Evolutionary conservation across 2,797 vertebrate species (phyloP), one percentile per base, ranked within the genome.

Genomic region (Cryptoblepharus egeriae): DNA sequence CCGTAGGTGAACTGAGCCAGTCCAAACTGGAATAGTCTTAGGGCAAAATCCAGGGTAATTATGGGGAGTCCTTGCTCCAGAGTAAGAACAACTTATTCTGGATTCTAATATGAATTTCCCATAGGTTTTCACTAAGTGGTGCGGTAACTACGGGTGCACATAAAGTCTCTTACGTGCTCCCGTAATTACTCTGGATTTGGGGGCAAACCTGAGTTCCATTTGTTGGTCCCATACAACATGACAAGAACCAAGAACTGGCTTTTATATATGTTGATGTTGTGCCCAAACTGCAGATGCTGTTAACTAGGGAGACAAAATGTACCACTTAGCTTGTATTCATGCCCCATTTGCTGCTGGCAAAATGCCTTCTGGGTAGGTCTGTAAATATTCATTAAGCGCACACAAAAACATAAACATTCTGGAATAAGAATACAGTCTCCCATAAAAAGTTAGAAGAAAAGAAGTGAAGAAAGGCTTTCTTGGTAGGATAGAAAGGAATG

Each of bases 401-500:
- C 52, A 60, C 10, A 74, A 20, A 11, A 30, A 64, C 67, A 65
- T 75, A 89, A 79, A 87, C 92, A 83, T 52, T 87, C 75, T 87
- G 77, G 88, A 86, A 79, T 57, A 89, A 80, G 83, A 91, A 91
- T 86, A 72, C 39, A 70, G 82, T 93, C 87, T 90, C 88, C 83
- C 90, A 91, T 55, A 87, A 92, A 94, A 89, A 90, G 79, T 79
- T 94, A 79, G 92, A 94, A 91, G 89, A 89, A 85, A 91, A 18
- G 81, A 93, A 83, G 89, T 90, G 85, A 89, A 92, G 89, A 83
- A 94, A 86, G 84, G 80, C 86, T 93, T 90, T 87, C 69, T 82
- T 82, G 85, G 86, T 85, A 91, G 84, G 91, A 93, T 82, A 75
- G 92, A 93, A 93, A 93, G 91, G 90, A 93, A 95, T 93, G 91